Evolutionary conservation across 92 coral and sea anemone species (phyloP), one percentile per base, ranked within the genome.

Genomic region (Zoanthus gigantus): DNA sequence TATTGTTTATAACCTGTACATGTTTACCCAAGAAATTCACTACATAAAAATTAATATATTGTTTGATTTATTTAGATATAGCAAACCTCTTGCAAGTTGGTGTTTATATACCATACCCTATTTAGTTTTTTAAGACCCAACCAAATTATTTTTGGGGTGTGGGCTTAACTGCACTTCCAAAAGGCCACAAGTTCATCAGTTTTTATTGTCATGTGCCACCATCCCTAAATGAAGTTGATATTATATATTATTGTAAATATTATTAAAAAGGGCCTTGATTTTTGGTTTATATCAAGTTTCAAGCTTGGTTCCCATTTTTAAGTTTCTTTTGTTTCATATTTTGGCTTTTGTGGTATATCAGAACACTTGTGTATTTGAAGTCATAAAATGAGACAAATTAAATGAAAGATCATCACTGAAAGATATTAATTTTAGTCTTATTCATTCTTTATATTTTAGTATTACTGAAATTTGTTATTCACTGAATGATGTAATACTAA

Each of bases 151-250:
- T 63, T 63, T 63, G 0, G 69, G 69, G 29, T 63, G 18, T 7
- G 8, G 29, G 69, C 29, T 63, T 7, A 63, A 63, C 69, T 63
- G 69, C 29, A 14, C 29, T 63, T 63, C 8, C 69, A 63, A 63
- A 16, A 63, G 69, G 29, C 29, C 69, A 63, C 69, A 63, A 63
- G 69, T 63, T 63, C 29, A 63, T 63, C 69, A 63, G 69, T 63
- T 63, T 15, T 63, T 63, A 63, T 4, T 16, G 30, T 16, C 69
- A 63, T 63, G 69, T 63, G 69, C 13, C 69, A 63, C 29, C 69
- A 3, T 63, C 29, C 30, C 69, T 63, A 63, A 16, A 63, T 63
- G 69, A 63, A 63, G 29, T 15, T 63, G 69, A 3, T 63, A 63
- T 15, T 63, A 63, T 63, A 0, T 15, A 16, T 12, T 63, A 18